These are phyloP conservation scores for Selene dorsalis DNA, from an alignment of 2,797 vertebrate genomes.

Conservation along the genomic window DNA sequence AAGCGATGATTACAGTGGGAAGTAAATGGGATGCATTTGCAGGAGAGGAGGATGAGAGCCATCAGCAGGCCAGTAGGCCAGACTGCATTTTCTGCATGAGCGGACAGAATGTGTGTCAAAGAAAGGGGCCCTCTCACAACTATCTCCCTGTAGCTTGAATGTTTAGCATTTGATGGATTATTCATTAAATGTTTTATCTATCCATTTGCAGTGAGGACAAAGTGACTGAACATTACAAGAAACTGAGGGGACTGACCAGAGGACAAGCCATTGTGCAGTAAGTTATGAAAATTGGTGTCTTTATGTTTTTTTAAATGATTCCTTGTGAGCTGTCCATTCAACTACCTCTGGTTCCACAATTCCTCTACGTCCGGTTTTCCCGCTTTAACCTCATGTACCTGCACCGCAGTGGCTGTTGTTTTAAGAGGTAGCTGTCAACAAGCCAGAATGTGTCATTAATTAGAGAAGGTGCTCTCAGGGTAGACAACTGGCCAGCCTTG, in stretches of 20 bases:
- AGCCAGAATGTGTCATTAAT: slow-evolving; percentile 74
- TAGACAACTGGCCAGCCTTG: slow-evolving; percentile 43
- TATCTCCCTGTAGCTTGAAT: slow-evolving; percentile 44
- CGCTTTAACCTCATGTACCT: slow-evolving; percentile 33
- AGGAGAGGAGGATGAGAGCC: slow-evolving; percentile 61
- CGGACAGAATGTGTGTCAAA: slow-evolving; percentile 65
- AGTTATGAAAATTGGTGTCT: slow-evolving; percentile 76
- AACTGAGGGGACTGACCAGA: slow-evolving; percentile 92
- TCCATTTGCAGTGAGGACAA: slow-evolving; percentile 91
- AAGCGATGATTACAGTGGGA: slow-evolving; percentile 68
- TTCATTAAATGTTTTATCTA: slow-evolving; percentile 72
- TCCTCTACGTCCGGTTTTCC: background rate
- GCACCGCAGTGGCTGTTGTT: slow-evolving; percentile 46
- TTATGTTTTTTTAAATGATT: background rate
- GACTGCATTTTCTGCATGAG: slow-evolving; percentile 82
- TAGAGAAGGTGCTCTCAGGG: slow-evolving; percentile 58
- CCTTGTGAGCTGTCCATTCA: background rate
- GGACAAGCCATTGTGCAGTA: slow-evolving; percentile 97
- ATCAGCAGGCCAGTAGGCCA: slow-evolving; percentile 73
- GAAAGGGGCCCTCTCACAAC: slow-evolving; percentile 54
- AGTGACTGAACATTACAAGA: slow-evolving; percentile 93
- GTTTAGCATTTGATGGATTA: slow-evolving; percentile 64
- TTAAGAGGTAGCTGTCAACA: slow-evolving; percentile 47
- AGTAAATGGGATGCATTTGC: slow-evolving; percentile 67
- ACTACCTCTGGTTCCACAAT: slow-evolving; percentile 1